These are phyloP conservation scores for Caenorhabditis macrosperma DNA, from an alignment of 2,888 invertebrate genomes.

Conservation along the genomic window DNA sequence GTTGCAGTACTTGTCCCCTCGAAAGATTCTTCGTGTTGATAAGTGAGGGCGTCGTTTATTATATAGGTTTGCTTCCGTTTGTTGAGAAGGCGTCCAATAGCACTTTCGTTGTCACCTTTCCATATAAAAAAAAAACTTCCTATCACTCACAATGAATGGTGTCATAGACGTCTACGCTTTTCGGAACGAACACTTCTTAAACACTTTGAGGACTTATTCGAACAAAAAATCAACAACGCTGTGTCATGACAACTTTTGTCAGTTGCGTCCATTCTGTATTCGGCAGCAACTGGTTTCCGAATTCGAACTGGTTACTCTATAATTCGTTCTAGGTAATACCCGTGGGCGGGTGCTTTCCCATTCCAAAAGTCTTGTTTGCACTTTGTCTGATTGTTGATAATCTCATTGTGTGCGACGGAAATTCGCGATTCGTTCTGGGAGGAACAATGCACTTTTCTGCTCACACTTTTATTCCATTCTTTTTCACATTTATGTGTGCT, in stretches of 20 bases:
- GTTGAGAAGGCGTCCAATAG: conserved; percentile 7
- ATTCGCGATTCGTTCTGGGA: conserved; percentile 1
- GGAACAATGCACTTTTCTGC: conserved; percentile 16
- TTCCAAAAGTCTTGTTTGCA: conserved; percentile 32
- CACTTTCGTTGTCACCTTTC: neutral
- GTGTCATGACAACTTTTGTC: neutral
- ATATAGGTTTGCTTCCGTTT: conserved; percentile 11
- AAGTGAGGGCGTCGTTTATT: conserved; percentile 31
- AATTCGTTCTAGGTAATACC: conserved; percentile 4
- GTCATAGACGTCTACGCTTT: too few species aligned
- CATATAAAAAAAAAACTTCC: too few species aligned
- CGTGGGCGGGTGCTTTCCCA: neutral
- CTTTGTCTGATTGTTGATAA: conserved; percentile 56
- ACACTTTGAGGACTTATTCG: too few species aligned
- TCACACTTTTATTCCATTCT: neutral
- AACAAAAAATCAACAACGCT: neutral
- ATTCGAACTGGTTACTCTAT: neutral
- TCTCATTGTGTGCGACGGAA: conserved; percentile 21
- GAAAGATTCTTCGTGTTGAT: conserved; percentile 30
- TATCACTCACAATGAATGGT: too few species aligned
- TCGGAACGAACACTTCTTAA: too few species aligned
- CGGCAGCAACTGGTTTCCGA: conserved; percentile 2
- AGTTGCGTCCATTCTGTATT: neutral
- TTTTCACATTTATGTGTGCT: neutral
- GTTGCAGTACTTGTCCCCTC: conserved; percentile 38